Percentiles rank a stretch among this genome's conserved stretches.
Conservation (phyloP, 2,797 vertebrate species). For the Prunella strophiata region DNA sequence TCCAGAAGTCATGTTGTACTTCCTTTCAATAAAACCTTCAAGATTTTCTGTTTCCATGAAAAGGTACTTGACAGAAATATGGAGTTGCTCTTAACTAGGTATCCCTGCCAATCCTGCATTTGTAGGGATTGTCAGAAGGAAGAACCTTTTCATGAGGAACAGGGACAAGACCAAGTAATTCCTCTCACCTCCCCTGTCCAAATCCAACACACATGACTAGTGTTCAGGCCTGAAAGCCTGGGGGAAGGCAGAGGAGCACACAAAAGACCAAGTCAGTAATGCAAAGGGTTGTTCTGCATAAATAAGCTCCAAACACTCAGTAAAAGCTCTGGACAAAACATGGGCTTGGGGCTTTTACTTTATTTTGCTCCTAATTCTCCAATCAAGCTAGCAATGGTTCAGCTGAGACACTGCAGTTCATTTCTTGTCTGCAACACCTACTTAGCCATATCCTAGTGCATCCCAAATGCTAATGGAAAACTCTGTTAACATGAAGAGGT, state of each 20-base stretch:
- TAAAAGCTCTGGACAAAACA: background rate
- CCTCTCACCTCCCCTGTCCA: background rate
- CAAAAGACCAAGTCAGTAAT: background rate
- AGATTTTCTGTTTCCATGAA: background rate
- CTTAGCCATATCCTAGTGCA: background rate
- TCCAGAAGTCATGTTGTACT: background rate
- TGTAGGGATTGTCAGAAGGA: background rate
- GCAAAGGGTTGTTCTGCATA: accelerated
- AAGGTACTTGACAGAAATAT: background rate
- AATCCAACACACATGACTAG: background rate
- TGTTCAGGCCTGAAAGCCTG: background rate
- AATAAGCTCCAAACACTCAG: background rate
- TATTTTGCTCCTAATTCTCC: background rate
- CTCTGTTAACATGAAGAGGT: background rate
- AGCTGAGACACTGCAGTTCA: background rate
- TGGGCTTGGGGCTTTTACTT: background rate
- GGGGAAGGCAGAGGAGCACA: background rate
- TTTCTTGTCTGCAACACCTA: background rate
- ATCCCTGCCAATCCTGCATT: background rate
- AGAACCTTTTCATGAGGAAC: background rate
- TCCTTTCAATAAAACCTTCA: background rate
- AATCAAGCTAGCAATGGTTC: background rate
- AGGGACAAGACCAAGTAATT: background rate
- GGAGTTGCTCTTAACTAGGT: background rate
- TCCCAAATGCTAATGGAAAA: background rate